phyloP scores from a whole-genome alignment of 2,797 vertebrate species.

The Saxicola maurus region DNA sequence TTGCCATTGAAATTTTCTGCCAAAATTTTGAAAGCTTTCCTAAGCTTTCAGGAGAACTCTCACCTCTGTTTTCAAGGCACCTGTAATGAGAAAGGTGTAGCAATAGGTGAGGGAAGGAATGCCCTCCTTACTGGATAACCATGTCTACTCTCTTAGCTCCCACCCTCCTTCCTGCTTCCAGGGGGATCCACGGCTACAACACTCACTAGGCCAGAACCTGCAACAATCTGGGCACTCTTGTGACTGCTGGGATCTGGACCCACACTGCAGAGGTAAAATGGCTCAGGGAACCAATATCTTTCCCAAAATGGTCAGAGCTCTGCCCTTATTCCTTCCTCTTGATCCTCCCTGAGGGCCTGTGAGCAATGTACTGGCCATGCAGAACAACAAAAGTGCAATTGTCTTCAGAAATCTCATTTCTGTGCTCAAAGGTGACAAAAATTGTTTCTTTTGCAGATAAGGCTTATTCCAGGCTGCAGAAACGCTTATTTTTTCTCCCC shows the following conservation, averaged over 20 bases:
- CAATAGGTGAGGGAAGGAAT: neutral
- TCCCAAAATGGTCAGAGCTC: neutral
- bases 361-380: neutral
- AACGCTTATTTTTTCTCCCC: neutral
- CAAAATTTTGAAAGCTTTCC: neutral
- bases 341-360: neutral
- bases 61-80: constrained; percentile 30
- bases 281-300: neutral
- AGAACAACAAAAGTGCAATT: neutral
- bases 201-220: neutral
- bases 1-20: neutral
- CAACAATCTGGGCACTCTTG: neutral
- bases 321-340: neutral
- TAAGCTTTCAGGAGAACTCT: neutral
- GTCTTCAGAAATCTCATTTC: neutral
- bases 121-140: neutral
- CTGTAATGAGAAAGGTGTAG: constrained; percentile 3
- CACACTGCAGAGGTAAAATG: neutral
- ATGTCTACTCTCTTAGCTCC: neutral
- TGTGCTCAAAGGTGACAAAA: neutral
- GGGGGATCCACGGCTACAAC: rapidly evolving
- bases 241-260: neutral
- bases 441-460: neutral
- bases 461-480: neutral
- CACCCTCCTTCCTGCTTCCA: neutral